Evolutionary conservation across 92 coral and sea anemone species (phyloP).

Genomic region (Isaurus tuberculatus): DNA sequence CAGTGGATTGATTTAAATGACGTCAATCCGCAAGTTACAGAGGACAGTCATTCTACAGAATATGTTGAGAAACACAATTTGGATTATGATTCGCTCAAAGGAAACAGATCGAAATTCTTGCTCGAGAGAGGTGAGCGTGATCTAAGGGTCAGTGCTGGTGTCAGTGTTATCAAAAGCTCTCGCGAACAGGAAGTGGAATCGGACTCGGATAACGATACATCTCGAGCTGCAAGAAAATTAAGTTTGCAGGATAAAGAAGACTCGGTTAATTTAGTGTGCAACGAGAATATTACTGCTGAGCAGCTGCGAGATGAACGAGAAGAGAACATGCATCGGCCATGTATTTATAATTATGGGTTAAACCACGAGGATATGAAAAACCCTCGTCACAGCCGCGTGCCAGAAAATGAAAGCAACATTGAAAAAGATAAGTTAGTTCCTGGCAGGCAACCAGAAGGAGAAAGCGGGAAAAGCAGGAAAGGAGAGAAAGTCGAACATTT

Average conservation of each 20-base stretch:
- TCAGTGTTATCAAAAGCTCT: conserved; percentile 74
- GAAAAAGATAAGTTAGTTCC: conserved; percentile 46
- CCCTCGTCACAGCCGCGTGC: conserved; percentile 36
- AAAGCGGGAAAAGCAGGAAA: conserved; percentile 21
- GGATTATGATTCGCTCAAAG: conserved; percentile 26
- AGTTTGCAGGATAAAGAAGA: conserved; percentile 64
- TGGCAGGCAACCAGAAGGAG: conserved; percentile 1
- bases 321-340: conserved; percentile 58
- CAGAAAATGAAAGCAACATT: conserved; percentile 64
- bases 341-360: conserved; percentile 55
- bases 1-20: conserved; percentile 79
- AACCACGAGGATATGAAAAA: conserved; percentile 70
- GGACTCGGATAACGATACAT: conserved; percentile 73
- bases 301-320: conserved; percentile 52
- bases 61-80: conserved; percentile 24
- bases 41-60: conserved; percentile 29
- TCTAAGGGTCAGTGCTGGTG: conserved; percentile 65
- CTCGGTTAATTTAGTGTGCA: conserved; percentile 65
- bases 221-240: conserved; percentile 64
- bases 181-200: conserved; percentile 68
- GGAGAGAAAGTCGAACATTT: conserved; percentile 16
- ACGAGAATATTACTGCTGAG: conserved; percentile 74
- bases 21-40: conserved; percentile 64
- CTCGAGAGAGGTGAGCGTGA: conserved; percentile 44
- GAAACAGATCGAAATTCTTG: conserved; percentile 34